These are phyloP conservation scores for Orchesella cincta DNA, from an alignment of 1,140 invertebrate genomes.

Conservation along the genomic window DNA sequence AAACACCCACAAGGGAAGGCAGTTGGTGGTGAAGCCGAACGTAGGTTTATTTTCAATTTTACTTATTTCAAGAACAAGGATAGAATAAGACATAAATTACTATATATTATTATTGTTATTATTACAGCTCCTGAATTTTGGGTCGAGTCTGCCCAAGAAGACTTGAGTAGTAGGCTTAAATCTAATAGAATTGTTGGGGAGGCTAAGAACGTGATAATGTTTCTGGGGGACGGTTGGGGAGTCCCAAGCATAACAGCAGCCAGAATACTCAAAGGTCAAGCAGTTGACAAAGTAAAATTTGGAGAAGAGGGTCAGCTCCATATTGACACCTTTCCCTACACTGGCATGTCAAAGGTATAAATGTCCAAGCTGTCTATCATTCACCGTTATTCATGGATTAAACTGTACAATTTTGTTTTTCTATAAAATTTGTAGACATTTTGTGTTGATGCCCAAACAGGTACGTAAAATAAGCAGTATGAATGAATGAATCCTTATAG, in stretches of 20 bases:
- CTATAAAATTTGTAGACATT: slow-evolving; percentile 18
- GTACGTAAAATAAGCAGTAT: not conserved
- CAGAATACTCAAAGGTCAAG: slow-evolving; percentile 67
- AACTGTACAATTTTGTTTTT: not conserved
- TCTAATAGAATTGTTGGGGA: not conserved
- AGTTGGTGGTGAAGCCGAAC: too few relatives aligned
- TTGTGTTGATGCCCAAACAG: not conserved
- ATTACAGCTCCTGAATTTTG: too few relatives aligned
- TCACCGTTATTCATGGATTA: not conserved
- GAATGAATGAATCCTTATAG: not conserved
- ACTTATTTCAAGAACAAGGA: too few relatives aligned
- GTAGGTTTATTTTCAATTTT: too few relatives aligned
- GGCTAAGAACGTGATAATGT: slow-evolving; percentile 17
- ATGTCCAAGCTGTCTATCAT: not conserved
- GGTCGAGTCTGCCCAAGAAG: not conserved
- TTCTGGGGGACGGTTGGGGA: slow-evolving; percentile 50
- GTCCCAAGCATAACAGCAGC: slow-evolving; percentile 67
- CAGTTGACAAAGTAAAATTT: slow-evolving; percentile 53
- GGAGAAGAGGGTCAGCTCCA: slow-evolving; percentile 67
- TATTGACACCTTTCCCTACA: slow-evolving; percentile 76
- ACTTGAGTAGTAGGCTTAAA: not conserved
- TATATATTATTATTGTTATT: too few relatives aligned
- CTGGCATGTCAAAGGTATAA: slow-evolving; percentile 61
- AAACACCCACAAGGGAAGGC: too few relatives aligned
- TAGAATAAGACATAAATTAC: too few relatives aligned